Evolutionary conservation across 2,797 vertebrate species (phyloP).

Genomic region (Xenopus petersii): DNA sequence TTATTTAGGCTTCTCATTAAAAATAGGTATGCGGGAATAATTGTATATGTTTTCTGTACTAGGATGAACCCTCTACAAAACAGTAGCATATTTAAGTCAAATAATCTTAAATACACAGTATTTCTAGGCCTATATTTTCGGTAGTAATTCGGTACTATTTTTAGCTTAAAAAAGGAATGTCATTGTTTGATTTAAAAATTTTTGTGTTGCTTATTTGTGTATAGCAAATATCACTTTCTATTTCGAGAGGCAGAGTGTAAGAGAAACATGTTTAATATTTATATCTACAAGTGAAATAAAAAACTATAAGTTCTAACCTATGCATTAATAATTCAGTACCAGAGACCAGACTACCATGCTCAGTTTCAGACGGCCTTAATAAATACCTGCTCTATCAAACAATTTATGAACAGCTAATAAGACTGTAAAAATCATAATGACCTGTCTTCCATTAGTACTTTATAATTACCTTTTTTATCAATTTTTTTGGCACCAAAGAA

Average conservation of each 20-base stretch:
- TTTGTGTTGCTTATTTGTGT: not conserved
- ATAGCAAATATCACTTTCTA: not conserved
- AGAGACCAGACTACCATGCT: constrained; percentile 32
- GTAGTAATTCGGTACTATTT: not conserved
- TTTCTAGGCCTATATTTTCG: not conserved
- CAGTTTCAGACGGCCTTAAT: constrained; percentile 53
- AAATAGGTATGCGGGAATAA: too few species aligned
- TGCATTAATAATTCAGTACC: constrained; percentile 57
- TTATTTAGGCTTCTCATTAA: too few species aligned
- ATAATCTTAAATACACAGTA: not conserved
- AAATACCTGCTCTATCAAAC: constrained; percentile 26
- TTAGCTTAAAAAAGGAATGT: too few species aligned
- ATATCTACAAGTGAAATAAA: constrained; percentile 26
- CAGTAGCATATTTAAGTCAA: not conserved
- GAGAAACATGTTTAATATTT: constrained; percentile 27
- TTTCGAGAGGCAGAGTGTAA: not conserved
- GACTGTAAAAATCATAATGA: not conserved
- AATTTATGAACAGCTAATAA: constrained; percentile 18
- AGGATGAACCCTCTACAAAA: not conserved
- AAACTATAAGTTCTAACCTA: constrained; percentile 45
- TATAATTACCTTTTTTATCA: constrained; percentile 12
- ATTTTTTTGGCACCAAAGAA: constrained; percentile 6
- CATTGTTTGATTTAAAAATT: too few species aligned
- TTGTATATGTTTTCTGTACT: not conserved
- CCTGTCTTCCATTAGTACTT: not conserved